phyloP scores from a whole-genome alignment of 1,140 invertebrate genomes.

The Ruditapes philippinarum region DNA sequence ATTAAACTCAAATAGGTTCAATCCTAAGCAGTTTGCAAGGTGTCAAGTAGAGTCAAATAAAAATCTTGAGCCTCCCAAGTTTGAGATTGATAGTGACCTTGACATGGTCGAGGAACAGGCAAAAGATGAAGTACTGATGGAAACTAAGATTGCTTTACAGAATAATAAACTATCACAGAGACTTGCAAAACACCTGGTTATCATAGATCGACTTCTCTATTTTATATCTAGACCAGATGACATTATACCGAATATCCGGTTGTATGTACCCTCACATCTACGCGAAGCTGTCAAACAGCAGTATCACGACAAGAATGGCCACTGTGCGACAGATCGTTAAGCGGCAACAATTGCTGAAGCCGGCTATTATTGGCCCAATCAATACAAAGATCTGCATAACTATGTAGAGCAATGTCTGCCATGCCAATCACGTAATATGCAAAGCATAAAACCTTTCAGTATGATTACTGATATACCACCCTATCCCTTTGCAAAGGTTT shows the following conservation, averaged over 20 bases:
- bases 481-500: conserved; percentile 53
- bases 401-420: conserved; percentile 43
- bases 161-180: background rate
- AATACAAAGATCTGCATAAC: conserved; percentile 53
- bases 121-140: conserved; percentile 16
- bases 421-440: conserved; percentile 59
- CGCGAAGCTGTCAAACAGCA: conserved; percentile 12
- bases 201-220: conserved; percentile 57
- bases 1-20: conserved; percentile 59
- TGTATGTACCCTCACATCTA: conserved; percentile 50
- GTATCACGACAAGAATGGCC: conserved; percentile 66
- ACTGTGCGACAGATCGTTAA: conserved; percentile 64
- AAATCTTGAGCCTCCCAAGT: background rate
- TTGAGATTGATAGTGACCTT: background rate
- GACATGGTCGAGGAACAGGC: conserved; percentile 49
- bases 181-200: background rate
- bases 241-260: conserved; percentile 25
- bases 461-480: conserved; percentile 62
- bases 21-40: conserved; percentile 51
- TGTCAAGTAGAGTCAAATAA: too few relatives aligned
- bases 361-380: conserved; percentile 67
- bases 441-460: conserved; percentile 38
- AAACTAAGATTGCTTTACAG: background rate
- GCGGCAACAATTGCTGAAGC: background rate
- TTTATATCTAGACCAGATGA: conserved; percentile 53